phyloP scores from a whole-genome alignment of 1,140 invertebrate genomes.

The Ericerus pela region DNA sequence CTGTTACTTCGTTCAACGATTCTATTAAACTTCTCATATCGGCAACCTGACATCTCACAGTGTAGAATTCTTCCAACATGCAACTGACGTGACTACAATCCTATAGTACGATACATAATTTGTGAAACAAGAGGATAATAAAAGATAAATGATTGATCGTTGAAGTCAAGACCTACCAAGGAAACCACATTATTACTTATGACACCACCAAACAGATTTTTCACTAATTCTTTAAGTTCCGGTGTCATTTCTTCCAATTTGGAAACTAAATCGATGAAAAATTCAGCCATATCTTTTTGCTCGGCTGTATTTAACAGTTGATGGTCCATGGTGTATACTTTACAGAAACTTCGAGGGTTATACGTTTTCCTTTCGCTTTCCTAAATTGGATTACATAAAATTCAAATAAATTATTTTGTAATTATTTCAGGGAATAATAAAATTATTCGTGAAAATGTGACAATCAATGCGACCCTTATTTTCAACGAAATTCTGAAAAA shows the following conservation, averaged over 20 bases:
- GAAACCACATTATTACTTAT: slow-evolving; percentile 91
- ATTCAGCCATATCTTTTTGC: slow-evolving; percentile 97
- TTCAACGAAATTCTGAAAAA: no score
- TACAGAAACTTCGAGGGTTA: slow-evolving; percentile 86
- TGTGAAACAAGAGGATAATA: neutral
- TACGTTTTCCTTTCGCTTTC: slow-evolving; percentile 90
- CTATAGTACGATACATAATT: slow-evolving; percentile 30
- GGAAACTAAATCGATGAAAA: slow-evolving; percentile 89
- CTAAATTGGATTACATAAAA: slow-evolving; percentile 29
- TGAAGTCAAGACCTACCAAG: slow-evolving; percentile 36
- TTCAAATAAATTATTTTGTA: neutral
- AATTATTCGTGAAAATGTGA: no score
- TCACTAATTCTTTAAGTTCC: slow-evolving; percentile 75
- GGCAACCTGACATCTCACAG: slow-evolving; percentile 84
- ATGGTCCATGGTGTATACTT: slow-evolving; percentile 93
- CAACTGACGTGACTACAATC: slow-evolving; percentile 88
- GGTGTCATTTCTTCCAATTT: slow-evolving; percentile 93
- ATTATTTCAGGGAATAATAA: slow-evolving; percentile 13
- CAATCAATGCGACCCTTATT: no score
- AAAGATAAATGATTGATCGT: neutral
- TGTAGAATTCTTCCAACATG: slow-evolving; percentile 91
- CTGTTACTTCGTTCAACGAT: slow-evolving; percentile 85
- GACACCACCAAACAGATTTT: slow-evolving; percentile 80
- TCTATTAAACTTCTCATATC: slow-evolving; percentile 93
- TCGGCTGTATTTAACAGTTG: slow-evolving; percentile 89